A percentile compares a stretch with the other conserved stretches of the same genome.
These are phyloP conservation scores for Spheniscus humboldti DNA, from an alignment of 2,797 vertebrate genomes.

Conservation along the genomic window DNA sequence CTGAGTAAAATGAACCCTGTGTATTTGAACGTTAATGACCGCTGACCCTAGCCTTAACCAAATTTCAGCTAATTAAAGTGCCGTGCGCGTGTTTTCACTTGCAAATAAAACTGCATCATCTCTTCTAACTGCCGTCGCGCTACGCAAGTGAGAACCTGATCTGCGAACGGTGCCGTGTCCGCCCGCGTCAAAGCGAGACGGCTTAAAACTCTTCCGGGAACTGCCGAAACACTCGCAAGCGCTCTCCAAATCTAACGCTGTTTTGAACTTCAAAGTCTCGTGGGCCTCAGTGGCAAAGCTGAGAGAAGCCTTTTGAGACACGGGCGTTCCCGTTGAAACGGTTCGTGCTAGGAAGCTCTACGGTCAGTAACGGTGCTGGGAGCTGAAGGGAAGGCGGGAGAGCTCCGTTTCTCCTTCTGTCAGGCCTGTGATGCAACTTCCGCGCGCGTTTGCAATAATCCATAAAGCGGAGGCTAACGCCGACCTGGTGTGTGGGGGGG, in stretches of 20 bases:
- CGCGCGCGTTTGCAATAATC: no score
- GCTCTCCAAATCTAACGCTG: not conserved
- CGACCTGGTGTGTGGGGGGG: not conserved
- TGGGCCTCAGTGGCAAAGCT: not conserved
- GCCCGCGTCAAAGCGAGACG: accelerated
- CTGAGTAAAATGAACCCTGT: not conserved
- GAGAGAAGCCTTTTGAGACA: not conserved
- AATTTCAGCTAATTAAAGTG: not conserved
- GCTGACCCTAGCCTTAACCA: not conserved
- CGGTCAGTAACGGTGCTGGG: accelerated
- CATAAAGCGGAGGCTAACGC: not conserved
- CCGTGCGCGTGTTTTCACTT: not conserved
- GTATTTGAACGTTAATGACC: not conserved
- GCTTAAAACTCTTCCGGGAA: not conserved
- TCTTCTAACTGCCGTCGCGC: accelerated
- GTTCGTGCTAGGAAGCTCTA: not conserved
- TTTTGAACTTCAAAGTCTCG: not conserved
- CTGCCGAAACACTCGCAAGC: not conserved
- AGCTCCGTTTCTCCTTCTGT: not conserved
- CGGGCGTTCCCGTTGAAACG: accelerated
- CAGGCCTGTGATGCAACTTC: not conserved
- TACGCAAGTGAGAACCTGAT: accelerated
- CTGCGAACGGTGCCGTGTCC: no score
- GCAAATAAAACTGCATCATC: not conserved
- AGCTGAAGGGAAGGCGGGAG: not conserved